Evolutionary conservation across 2,113 vertebrate genomes (phyloP), one percentile per base, ranked within the genome.

Genomic region (Phalacrocorax brasilianus): DNA sequence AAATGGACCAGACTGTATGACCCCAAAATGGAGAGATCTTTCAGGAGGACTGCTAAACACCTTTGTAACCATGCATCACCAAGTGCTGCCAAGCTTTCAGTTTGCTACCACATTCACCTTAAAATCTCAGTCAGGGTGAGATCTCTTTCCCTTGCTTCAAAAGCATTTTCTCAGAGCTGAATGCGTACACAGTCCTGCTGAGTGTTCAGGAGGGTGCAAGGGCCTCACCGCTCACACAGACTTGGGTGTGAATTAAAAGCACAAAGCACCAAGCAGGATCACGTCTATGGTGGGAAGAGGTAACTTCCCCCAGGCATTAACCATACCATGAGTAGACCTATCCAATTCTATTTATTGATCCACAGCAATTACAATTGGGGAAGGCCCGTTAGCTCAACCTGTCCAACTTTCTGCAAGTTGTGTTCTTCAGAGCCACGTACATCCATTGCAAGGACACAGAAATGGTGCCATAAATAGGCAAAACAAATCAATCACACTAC

Each of bases 401-500:
- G n/a, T 32, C 24, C 65, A 50, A 2, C 52, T 27, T 61, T 4
- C 52, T 85, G n/a, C 87, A 28, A 45, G 40, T 33, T 56, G 63
- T 21, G 20, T 66, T 88, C 82, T 52, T 66, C 72, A 72, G 68
- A 61, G 28, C 32, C 32, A 6, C 5, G 26, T 9, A 10, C 24
- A 6, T 26, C 80, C 76, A 40, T 5, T 38, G 83, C 63, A 53
- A 18, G 0, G 20, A 33, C 55, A 77, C 49, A 63, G 58, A 42
- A 89, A 52, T 3, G n/a, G 35, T 44, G 68, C 86, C 86, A 71
- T 73, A 11, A 85, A 61, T 0, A 73, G 84, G 81, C 85, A 68
- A 67, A 93, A 94, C 84, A 91, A 67, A 93, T 93, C 84, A 91
- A 86, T 42, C 88, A 9, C 58, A 8, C 33, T 45, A 27, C 20